phyloP scores from a whole-genome alignment of 1,140 invertebrate genomes.

The Trichogramma pretiosum region DNA sequence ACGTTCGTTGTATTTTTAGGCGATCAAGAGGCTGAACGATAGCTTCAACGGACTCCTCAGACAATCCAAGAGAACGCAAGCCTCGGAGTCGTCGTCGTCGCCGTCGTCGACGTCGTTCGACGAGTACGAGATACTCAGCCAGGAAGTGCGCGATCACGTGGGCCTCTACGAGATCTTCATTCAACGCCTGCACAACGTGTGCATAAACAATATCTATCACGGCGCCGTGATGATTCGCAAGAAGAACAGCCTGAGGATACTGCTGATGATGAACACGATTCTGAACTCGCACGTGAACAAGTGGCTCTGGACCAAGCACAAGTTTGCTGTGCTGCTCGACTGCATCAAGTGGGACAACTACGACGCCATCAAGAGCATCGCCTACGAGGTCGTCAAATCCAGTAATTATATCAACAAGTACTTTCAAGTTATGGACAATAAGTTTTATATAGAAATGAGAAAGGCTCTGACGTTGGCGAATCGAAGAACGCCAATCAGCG shows the following conservation, averaged over 20 bases:
- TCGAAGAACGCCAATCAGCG: slow-evolving; percentile 71
- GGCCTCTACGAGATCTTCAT: slow-evolving; percentile 39
- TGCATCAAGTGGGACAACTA: slow-evolving; percentile 65
- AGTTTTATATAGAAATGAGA: slow-evolving; percentile 39
- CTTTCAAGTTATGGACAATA: slow-evolving; percentile 34
- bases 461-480: slow-evolving; percentile 51
- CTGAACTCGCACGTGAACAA: slow-evolving; percentile 21
- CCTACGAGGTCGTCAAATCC: slow-evolving; percentile 37
- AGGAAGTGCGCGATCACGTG: slow-evolving; percentile 15
- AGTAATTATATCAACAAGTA: slow-evolving; percentile 18
- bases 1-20: too few relatives aligned
- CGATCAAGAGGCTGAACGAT: slow-evolving; percentile 33
- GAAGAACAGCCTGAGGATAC: slow-evolving; percentile 53
- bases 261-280: slow-evolving; percentile 31
- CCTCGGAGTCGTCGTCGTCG: too few relatives aligned
- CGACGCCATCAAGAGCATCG: slow-evolving; percentile 66
- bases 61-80: slow-evolving; percentile 11
- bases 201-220: slow-evolving; percentile 51
- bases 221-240: slow-evolving; percentile 65
- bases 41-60: slow-evolving; percentile 29
- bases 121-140: not conserved
- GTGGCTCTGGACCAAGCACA: slow-evolving; percentile 9
- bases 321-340: slow-evolving; percentile 43
- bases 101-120: too few relatives aligned
- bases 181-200: slow-evolving; percentile 43